phyloP scores from a whole-genome alignment of 1,140 invertebrate genomes.

The Ephestia elutella region DNA sequence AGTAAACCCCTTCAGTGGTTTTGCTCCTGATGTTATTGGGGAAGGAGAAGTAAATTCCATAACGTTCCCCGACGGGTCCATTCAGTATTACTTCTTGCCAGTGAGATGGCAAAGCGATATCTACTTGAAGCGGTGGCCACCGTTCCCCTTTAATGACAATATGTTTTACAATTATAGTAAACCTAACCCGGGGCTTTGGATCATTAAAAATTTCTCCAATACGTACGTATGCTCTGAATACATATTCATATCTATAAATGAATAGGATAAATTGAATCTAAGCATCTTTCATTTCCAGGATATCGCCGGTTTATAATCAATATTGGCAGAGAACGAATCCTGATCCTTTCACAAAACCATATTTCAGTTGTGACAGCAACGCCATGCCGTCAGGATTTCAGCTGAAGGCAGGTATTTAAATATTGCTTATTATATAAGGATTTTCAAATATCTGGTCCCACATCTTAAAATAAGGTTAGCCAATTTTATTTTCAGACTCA shows the following conservation, averaged over 20 bases:
- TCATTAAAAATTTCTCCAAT: constrained; percentile 40
- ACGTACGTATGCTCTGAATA: constrained; percentile 25
- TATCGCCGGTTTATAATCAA: constrained; percentile 12
- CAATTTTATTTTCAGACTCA: not conserved
- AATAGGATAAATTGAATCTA: no score
- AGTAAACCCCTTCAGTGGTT: not conserved
- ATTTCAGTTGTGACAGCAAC: not conserved
- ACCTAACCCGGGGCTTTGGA: constrained; percentile 28
- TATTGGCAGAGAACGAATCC: constrained; percentile 14
- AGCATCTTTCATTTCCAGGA: constrained; percentile 2
- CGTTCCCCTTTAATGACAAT: constrained; percentile 9
- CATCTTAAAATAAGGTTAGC: not conserved
- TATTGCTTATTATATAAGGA: not conserved
- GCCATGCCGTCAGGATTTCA: constrained; percentile 9
- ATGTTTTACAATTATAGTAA: constrained; percentile 16
- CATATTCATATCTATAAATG: not conserved
- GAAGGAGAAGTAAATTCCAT: constrained; percentile 48
- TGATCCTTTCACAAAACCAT: constrained; percentile 8
- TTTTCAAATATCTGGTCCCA: not conserved
- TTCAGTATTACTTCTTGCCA: constrained; percentile 50
- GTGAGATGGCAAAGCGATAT: constrained; percentile 5
- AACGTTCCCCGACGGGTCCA: constrained; percentile 44
- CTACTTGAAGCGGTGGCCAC: constrained; percentile 17
- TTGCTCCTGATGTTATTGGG: constrained; percentile 41
- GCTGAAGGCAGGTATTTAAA: constrained; percentile 12